Conservation (phyloP, 2,113 vertebrate genomes). For the Cryptoleucopteryx plumbea region DNA sequence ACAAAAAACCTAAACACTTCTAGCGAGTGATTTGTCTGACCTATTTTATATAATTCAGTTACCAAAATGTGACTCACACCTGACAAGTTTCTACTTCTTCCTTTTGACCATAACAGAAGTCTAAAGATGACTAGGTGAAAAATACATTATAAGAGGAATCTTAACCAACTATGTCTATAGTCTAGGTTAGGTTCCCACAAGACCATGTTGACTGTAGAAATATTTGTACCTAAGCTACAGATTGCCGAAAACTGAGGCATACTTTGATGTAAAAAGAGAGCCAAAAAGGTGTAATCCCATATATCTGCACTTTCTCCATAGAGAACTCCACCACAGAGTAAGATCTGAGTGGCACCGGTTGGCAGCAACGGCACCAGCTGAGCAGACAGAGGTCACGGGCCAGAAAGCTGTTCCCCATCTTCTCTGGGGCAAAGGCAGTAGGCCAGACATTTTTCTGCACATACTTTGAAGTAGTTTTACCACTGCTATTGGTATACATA, state of each 20-base stretch:
- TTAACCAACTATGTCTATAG: not conserved
- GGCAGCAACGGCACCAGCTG: not conserved
- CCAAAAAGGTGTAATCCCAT: not conserved
- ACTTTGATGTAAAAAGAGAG: not conserved
- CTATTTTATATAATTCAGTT: not conserved
- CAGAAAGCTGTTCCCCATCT: slow-evolving; percentile 7
- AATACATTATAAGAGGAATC: not conserved
- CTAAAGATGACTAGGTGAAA: not conserved
- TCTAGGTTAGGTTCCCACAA: not conserved
- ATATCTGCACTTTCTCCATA: not conserved
- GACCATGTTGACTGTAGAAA: not conserved
- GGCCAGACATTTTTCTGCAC: not conserved
- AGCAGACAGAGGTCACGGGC: fast-evolving
- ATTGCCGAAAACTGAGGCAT: not conserved
- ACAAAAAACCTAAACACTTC: not conserved
- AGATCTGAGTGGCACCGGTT: not conserved
- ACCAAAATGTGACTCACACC: not conserved
- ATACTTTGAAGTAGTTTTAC: slow-evolving; percentile 21
- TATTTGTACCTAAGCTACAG: not conserved
- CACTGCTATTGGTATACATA: not conserved
- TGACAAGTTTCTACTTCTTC: not conserved
- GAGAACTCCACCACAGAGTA: not conserved
- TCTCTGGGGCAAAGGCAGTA: not conserved
- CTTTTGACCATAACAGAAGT: not conserved
- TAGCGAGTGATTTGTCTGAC: not conserved